Evolutionary conservation across 1,140 invertebrate genomes (phyloP), one percentile per base, ranked within the genome.

Genomic region (Drosophila ambigua): DNA sequence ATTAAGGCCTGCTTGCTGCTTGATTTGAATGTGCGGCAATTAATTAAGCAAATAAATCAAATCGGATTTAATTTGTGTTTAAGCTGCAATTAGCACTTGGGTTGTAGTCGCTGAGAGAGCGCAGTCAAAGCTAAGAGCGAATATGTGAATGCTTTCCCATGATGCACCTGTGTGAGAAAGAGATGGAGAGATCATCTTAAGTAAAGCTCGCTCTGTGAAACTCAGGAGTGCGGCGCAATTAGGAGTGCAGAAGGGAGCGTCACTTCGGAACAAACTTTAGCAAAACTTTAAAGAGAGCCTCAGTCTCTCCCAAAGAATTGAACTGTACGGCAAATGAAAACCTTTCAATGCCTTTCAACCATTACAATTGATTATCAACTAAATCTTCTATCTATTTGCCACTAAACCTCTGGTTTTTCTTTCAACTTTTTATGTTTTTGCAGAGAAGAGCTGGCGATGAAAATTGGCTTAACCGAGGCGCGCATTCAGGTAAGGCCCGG

Each of bases 381-480:
- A 39, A 13, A 13, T 13, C 11, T 11, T 39, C 35, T 13, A 4
- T 39, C 4, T 13, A 39, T 39, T 65, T 28, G 20, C 52, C 46
- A 48, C 31, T 63, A 41, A 75, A 15, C 46, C 35, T 20, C 8
- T 59, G 44, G 49, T 53, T 58, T 43, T 23, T 52, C 28, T 60
- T 77, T 49, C 15, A 16, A 52, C 16, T 31, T 54, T 9, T 9
- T 31, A 3, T 9, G 9, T 31, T 9, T 46, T 84, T 85, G 68
- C 95, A 97, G 98, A 91, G 98, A 99, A 92, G 98, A 99, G 92
- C 94, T 99, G 52, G 98, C 98, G 20, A 97, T 99, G 95, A 98
- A 99, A 92, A 98, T 99, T 85, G 97, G 98, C 87, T 93, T 99
- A 71, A 99, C 98, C 31, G 98, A 99, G 94, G 98, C 98, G 23